phyloP scores from a whole-genome alignment of 2,797 vertebrate species.

The Tamandua tetradactyla region DNA sequence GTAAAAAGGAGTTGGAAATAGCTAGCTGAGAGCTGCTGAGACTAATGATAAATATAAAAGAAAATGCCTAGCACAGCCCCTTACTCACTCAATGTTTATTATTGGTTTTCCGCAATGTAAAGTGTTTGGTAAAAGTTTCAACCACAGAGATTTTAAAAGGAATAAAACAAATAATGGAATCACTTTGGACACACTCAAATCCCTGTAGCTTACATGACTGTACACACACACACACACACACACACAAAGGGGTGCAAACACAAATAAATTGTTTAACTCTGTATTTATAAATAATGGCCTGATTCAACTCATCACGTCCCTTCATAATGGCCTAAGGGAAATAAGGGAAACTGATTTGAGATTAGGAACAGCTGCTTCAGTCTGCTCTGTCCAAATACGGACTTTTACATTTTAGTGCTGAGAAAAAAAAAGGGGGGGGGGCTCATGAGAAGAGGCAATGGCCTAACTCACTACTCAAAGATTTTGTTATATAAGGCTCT shows the following conservation, averaged over 20 bases:
- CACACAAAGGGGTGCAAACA: too few relatives aligned
- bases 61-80: neutral
- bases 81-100: neutral
- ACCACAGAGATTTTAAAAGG: neutral
- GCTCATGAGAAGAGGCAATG: neutral
- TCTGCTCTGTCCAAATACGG: neutral
- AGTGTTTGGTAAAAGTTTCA: conserved; percentile 26
- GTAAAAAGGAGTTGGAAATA: conserved; percentile 32
- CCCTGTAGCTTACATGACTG: neutral
- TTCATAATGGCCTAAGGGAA: conserved; percentile 8
- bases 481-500: conserved; percentile 41
- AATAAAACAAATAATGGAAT: neutral
- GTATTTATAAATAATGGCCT: conserved; percentile 9
- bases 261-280: conserved; percentile 38
- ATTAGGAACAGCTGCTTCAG: neutral
- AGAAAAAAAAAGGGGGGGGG: too few relatives aligned
- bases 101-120: conserved; percentile 8
- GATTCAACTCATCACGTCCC: neutral
- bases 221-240: neutral
- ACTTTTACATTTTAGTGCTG: neutral
- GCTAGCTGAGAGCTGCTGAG: neutral
- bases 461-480: conserved; percentile 16
- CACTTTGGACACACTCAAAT: conserved; percentile 10
- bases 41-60: neutral
- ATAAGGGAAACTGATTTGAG: conserved; percentile 7